Evolutionary conservation across 2,797 vertebrate species (phyloP).

Genomic region (Pteropus rufus): DNA sequence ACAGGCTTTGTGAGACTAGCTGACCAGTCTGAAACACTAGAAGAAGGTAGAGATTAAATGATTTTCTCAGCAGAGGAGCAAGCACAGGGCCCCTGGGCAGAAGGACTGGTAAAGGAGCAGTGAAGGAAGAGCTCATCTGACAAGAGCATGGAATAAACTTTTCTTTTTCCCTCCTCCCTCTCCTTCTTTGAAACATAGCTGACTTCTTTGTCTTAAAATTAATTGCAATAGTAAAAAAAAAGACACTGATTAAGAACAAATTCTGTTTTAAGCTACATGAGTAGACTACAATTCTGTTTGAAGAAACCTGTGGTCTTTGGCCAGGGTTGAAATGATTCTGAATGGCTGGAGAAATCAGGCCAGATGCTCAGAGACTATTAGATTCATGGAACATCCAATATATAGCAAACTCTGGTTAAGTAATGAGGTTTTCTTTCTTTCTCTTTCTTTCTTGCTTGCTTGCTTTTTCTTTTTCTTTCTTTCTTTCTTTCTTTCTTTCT

Average conservation of each 20-base stretch:
- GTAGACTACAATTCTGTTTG: background rate
- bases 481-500: too few species aligned
- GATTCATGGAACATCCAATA: background rate
- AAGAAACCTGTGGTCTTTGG: background rate
- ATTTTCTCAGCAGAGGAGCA: background rate
- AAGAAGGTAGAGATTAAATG: constrained; percentile 1
- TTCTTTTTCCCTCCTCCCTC: background rate
- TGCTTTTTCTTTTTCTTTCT: too few species aligned
- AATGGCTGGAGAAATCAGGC: background rate
- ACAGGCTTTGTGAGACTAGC: constrained; percentile 1
- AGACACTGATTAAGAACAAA: constrained; percentile 19
- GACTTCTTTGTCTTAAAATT: constrained; percentile 47
- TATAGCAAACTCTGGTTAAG: constrained; percentile 42
- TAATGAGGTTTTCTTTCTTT: background rate
- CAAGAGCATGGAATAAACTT: background rate
- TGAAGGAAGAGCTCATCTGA: background rate
- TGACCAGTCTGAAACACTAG: constrained; percentile 32
- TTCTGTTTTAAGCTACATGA: constrained; percentile 17
- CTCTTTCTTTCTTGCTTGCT: too few species aligned
- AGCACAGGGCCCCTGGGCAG: background rate
- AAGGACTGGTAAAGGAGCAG: background rate
- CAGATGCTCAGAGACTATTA: constrained; percentile 29
- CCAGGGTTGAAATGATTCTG: background rate
- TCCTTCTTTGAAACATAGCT: constrained; percentile 40
- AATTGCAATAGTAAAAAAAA: constrained; percentile 35